A percentile compares a stretch with the other conserved stretches of the same genome.
These are phyloP conservation scores for Tachystola acroxantha DNA, from an alignment of 2,888 invertebrate species.

Conservation along the genomic window DNA sequence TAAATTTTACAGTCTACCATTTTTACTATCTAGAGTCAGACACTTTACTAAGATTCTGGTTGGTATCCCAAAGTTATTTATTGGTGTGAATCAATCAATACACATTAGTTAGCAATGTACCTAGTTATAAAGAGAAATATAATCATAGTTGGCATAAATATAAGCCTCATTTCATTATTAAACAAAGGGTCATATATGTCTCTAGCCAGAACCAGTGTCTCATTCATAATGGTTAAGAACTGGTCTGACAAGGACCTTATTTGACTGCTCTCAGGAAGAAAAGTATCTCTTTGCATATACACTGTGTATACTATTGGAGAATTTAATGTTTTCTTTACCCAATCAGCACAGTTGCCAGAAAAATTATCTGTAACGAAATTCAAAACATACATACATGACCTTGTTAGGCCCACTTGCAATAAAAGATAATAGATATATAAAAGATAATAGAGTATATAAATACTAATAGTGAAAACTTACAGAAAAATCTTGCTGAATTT, in stretches of 20 bases:
- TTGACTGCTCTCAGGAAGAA: constrained; percentile 33
- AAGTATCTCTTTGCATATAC: constrained; percentile 35
- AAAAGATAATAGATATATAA: no score
- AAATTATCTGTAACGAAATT: constrained; percentile 44
- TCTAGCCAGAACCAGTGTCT: constrained; percentile 40
- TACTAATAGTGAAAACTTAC: constrained; percentile 32
- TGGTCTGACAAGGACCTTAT: constrained; percentile 33
- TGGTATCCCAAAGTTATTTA: no score
- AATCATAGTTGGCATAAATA: no score
- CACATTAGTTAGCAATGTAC: no score
- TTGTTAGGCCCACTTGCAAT: no score
- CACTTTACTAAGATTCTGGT: no score
- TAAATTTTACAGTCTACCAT: no score
- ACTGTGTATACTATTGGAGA: constrained; percentile 57
- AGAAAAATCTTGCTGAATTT: constrained; percentile 38
- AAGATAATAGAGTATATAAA: no score
- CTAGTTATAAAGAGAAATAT: no score
- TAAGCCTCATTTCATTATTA: constrained; percentile 17
- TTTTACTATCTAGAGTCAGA: no score
- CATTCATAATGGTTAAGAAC: constrained; percentile 41
- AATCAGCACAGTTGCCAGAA: constrained; percentile 58
- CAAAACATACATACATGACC: no score
- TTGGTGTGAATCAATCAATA: no score
- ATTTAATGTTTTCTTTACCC: constrained; percentile 59
- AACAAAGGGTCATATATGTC: constrained; percentile 60